These are phyloP conservation scores for Aphelocoma californica DNA, from an alignment of 2,797 vertebrate genomes.

Conservation along the genomic window DNA sequence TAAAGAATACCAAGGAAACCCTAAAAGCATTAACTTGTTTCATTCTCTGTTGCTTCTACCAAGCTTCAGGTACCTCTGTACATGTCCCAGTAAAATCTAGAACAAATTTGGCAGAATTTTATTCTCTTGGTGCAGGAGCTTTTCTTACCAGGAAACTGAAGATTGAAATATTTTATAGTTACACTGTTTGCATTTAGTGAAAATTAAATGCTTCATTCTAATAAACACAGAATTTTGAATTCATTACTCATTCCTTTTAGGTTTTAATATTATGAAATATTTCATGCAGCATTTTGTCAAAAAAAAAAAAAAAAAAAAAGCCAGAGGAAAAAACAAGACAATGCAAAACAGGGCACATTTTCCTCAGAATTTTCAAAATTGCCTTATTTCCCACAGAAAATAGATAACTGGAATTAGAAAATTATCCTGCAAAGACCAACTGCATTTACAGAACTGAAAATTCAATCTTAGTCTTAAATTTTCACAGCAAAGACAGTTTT, in stretches of 20 bases:
- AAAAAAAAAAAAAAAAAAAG: background rate
- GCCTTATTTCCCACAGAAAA: background rate
- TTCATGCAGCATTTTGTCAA: background rate
- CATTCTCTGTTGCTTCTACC: background rate
- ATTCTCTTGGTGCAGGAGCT: background rate
- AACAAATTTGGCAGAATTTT: background rate
- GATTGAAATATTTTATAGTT: background rate
- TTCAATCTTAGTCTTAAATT: background rate
- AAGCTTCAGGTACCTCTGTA: background rate
- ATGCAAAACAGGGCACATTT: background rate
- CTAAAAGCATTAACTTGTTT: background rate
- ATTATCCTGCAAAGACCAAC: background rate
- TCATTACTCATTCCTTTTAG: background rate
- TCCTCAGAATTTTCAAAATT: background rate
- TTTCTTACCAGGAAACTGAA: background rate
- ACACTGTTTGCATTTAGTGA: background rate
- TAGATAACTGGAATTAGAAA: background rate
- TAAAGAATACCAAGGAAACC: background rate
- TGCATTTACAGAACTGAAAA: background rate
- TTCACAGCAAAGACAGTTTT: background rate
- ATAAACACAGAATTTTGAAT: background rate
- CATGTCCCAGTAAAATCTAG: background rate
- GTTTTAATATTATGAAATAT: background rate
- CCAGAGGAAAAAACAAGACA: background rate
- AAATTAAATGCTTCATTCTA: slow-evolving; percentile 14